A percentile compares a stretch with the other conserved stretches of the same genome.
Conservation (phyloP, 2,797 vertebrate genomes). For the Luscinia megarhynchos region DNA sequence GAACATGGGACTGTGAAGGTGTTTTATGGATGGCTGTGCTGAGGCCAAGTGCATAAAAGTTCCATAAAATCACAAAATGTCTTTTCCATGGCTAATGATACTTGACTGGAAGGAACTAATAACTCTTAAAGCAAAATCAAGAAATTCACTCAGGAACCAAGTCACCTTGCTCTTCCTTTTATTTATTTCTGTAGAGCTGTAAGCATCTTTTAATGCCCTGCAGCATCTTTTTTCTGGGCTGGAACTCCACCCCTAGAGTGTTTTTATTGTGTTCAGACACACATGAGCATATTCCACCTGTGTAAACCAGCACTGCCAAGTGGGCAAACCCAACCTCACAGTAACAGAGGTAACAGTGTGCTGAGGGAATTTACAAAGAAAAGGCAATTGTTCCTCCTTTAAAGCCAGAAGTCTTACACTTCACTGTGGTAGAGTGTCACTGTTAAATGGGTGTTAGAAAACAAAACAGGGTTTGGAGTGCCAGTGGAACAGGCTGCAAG, state of each 20-base stretch:
- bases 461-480: background rate
- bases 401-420: background rate
- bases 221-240: background rate
- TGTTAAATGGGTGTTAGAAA: background rate
- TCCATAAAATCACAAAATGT: background rate
- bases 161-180: background rate
- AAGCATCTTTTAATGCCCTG: background rate
- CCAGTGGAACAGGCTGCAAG: background rate
- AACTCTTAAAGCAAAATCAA: background rate
- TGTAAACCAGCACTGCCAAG: background rate
- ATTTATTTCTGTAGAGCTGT: background rate
- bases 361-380: background rate
- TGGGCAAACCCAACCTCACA: background rate
- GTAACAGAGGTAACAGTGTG: background rate
- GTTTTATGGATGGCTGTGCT: background rate
- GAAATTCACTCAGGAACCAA: background rate
- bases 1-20: background rate
- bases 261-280: background rate
- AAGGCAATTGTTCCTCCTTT: background rate
- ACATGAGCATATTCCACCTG: accelerated
- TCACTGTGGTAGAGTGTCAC: background rate
- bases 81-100: background rate
- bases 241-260: background rate
- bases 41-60: background rate
- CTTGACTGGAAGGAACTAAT: background rate